Conservation (phyloP, 2,113 vertebrate species). For the Platycercus adscitus region DNA sequence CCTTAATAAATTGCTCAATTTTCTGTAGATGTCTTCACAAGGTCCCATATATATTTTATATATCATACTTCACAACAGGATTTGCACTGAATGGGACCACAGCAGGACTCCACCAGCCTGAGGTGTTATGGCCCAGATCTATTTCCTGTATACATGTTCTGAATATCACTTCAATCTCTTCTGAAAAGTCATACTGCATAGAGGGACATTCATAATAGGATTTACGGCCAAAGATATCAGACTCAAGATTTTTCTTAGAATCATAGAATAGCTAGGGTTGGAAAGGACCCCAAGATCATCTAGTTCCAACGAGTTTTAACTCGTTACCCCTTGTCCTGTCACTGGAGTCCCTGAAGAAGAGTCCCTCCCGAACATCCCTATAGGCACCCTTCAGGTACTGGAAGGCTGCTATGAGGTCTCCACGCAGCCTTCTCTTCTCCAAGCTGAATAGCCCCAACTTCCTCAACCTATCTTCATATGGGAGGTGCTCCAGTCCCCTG, state of each 20-base stretch:
- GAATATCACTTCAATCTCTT: neutral
- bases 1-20: neutral
- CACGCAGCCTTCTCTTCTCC: too few relatives aligned
- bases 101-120: neutral
- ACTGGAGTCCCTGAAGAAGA: too few relatives aligned
- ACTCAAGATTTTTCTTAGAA: neutral
- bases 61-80: neutral
- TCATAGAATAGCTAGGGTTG: too few relatives aligned
- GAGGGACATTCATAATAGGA: neutral
- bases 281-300: too few relatives aligned
- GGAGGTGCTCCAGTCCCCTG: too few relatives aligned
- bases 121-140: constrained; percentile 9
- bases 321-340: too few relatives aligned
- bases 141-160: neutral
- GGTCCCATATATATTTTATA: neutral
- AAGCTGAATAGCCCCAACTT: too few relatives aligned
- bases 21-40: neutral
- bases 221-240: neutral
- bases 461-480: too few relatives aligned
- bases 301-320: too few relatives aligned
- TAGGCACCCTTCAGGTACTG: too few relatives aligned
- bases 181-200: neutral
- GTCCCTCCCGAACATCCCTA: too few relatives aligned
- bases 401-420: too few relatives aligned
- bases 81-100: neutral